Evolutionary conservation across 2,888 invertebrate species (phyloP).

Genomic region (Erpobdella octoculata): DNA sequence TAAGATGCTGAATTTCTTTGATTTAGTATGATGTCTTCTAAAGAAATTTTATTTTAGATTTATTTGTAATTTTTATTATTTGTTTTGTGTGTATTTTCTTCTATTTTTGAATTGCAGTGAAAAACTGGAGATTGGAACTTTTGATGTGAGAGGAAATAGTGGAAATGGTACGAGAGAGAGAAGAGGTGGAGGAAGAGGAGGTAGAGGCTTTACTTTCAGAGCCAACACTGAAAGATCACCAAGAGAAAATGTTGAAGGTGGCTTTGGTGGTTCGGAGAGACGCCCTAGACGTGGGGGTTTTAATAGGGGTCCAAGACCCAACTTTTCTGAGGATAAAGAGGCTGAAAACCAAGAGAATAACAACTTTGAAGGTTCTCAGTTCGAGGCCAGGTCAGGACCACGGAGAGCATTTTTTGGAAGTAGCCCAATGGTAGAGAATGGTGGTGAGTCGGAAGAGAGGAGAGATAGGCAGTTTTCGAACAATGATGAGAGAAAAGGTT

Average conservation of each 20-base stretch:
- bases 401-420: no score
- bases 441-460: neutral
- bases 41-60: neutral
- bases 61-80: neutral
- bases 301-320: conserved; percentile 11
- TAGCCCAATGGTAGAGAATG: neutral
- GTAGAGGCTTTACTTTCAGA: neutral
- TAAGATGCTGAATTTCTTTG: no score
- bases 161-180: neutral
- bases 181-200: conserved; percentile 9
- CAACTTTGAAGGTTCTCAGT: neutral
- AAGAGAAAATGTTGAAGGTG: conserved; percentile 1
- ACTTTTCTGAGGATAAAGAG: neutral
- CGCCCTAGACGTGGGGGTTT: conserved; percentile 9
- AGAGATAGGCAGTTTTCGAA: neutral
- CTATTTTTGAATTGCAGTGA: neutral
- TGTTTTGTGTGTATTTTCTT: neutral
- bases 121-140: conserved; percentile 12
- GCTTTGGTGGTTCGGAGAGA: neutral
- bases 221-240: conserved; percentile 5
- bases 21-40: neutral
- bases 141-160: neutral
- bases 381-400: neutral
- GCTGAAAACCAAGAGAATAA: conserved; percentile 23
- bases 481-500: conserved; percentile 15